phyloP scores from a whole-genome alignment of 1,140 invertebrate genomes.

The Bombus cullumanus region DNA sequence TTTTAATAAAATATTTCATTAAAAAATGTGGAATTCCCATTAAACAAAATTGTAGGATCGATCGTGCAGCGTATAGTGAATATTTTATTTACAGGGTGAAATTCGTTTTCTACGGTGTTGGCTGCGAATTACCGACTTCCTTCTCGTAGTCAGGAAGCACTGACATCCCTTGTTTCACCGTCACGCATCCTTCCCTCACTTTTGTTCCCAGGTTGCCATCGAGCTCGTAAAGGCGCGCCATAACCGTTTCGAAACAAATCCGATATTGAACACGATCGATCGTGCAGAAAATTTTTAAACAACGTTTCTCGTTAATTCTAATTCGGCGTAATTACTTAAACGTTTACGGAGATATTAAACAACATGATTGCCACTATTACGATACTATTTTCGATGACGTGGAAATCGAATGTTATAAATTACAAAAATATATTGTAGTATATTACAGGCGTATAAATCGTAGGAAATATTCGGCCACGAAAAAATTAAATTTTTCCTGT shows the following conservation, averaged over 20 bases:
- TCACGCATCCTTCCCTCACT: slow-evolving; percentile 36
- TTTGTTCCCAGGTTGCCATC: slow-evolving; percentile 22
- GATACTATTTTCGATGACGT: neutral
- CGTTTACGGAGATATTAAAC: neutral
- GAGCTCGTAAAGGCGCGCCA: slow-evolving; percentile 50
- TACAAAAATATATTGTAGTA: too few species aligned
- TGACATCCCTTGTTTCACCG: slow-evolving; percentile 56
- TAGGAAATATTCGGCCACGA: too few species aligned
- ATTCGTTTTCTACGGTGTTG: slow-evolving; percentile 49
- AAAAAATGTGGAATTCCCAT: neutral
- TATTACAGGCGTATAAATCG: too few species aligned
- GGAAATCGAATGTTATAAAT: too few species aligned
- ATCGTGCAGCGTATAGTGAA: slow-evolving; percentile 22
- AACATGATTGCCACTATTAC: neutral
- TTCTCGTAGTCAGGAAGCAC: slow-evolving; percentile 49
- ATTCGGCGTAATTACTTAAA: slow-evolving; percentile 8
- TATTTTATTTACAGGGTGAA: slow-evolving; percentile 66
- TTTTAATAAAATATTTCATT: too few species aligned
- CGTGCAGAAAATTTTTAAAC: neutral
- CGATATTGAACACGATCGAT: slow-evolving; percentile 36
- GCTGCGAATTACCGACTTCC: slow-evolving; percentile 25
- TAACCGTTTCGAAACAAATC: slow-evolving; percentile 50
- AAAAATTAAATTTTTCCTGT: too few species aligned
- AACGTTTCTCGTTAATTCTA: neutral
- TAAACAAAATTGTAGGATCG: too few species aligned